Evolutionary conservation across 1,140 invertebrate species (phyloP).

Genomic region (Triops longicaudatus): DNA sequence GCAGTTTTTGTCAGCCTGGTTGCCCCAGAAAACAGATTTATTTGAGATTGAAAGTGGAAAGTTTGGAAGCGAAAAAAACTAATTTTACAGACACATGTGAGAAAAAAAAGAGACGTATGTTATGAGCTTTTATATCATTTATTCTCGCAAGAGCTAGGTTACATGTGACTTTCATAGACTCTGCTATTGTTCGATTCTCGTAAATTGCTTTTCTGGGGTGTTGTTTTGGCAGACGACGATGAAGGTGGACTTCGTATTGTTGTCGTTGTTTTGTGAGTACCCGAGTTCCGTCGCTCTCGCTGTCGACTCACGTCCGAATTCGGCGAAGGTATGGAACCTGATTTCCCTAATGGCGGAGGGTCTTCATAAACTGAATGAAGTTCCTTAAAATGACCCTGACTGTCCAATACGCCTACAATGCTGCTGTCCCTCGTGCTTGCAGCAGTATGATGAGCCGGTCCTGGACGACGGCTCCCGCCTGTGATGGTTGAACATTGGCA

Average conservation of each 20-base stretch:
- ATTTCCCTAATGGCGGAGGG: background rate
- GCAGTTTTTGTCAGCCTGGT: background rate
- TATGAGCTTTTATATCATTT: no score
- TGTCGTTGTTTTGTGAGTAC: background rate
- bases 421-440: background rate
- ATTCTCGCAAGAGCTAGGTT: background rate
- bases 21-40: background rate
- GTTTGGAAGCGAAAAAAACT: background rate
- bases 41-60: background rate
- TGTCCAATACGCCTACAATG: background rate
- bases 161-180: conserved; percentile 15
- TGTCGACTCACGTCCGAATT: background rate
- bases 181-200: background rate
- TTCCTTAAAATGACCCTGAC: background rate
- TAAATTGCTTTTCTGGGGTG: background rate
- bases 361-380: conserved; percentile 8
- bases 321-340: background rate
- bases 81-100: background rate
- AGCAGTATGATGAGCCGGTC: background rate
- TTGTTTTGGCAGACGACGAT: background rate
- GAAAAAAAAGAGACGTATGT: background rate
- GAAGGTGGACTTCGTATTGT: background rate
- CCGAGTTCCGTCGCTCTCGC: background rate
- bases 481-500: background rate
- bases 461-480: background rate